Evolutionary conservation across 2,113 vertebrate species (phyloP), one percentile per base, ranked within the genome.

Genomic region (Eupsittula cactorum): DNA sequence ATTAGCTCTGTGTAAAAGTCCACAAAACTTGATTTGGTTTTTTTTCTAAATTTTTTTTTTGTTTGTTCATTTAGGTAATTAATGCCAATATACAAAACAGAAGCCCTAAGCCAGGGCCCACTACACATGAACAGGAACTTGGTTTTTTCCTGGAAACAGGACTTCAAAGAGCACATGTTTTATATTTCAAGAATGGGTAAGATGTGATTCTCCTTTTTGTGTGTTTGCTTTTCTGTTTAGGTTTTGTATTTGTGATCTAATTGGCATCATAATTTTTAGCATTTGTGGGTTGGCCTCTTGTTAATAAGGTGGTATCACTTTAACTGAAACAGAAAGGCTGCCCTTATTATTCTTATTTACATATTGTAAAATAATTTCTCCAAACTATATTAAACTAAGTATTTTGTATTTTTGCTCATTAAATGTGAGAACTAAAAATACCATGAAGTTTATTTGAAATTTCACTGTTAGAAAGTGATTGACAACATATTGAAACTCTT

Each of bases 181-280:
- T 99, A 69, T 99, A 99, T 98, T 99, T 99, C 98, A 99, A 99
- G 98, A 99, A 99, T 28, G 99, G 99, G 99, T 99, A 94, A 98
- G 98, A 92, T 78, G 91, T 87, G 11, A 59, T 42, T 78, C 52
- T 93, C 60, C 37, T 96, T 89, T 79, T 70, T 59, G 75, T 87
- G 23, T 88, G 42, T 85, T 82, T 70, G n/a, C 6, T 53, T 33
- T 82, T 82, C 73, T 64, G 4, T 70, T 71, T 59, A 27, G 7
- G 7, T 50, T 88, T 88, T 86, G 2, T 46, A 35, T 68, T 86
- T 75, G 23, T 60, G 47, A 15, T 89, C 46, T 88, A 53, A 69
- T 10, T 55, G 35, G 5, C 12, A 35, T 90, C 2, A 62, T 29
- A 0, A 5, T 46, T 81, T 95, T 90, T 82, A 77, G 31, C 16